Evolutionary conservation across 2,888 invertebrate genomes (phyloP).

Genomic region (Cheilosia variabilis): DNA sequence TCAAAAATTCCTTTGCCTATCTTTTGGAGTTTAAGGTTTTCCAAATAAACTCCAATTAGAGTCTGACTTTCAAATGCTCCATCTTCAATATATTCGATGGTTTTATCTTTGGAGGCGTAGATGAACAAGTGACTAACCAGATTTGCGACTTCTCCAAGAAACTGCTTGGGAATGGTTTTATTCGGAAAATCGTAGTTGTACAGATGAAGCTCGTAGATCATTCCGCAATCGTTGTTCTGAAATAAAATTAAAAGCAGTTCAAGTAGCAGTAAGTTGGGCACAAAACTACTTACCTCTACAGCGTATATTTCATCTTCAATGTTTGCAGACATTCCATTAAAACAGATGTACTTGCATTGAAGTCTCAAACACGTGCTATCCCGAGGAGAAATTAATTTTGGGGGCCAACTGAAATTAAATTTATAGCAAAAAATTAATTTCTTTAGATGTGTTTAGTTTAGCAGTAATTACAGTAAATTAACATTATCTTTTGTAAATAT

Average conservation of each 20-base stretch:
- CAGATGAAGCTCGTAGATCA: constrained; percentile 78
- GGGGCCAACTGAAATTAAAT: constrained; percentile 23
- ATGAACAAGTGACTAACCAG: constrained; percentile 76
- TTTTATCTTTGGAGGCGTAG: constrained; percentile 76
- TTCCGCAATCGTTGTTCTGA: constrained; percentile 71
- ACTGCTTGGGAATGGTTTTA: constrained; percentile 76
- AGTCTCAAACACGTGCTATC: constrained; percentile 6
- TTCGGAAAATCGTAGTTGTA: constrained; percentile 78
- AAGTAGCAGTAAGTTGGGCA: background rate
- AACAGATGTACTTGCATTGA: constrained; percentile 51
- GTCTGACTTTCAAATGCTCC: constrained; percentile 78
- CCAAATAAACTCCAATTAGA: constrained; percentile 76
- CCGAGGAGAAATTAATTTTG: background rate
- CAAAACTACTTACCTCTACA: constrained; percentile 20
- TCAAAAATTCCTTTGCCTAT: constrained; percentile 77
- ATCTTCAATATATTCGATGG: constrained; percentile 75
- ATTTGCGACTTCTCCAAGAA: constrained; percentile 77
- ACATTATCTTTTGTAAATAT: too few species aligned
- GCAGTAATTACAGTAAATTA: too few species aligned
- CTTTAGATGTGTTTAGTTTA: background rate
- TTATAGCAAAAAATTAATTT: background rate
- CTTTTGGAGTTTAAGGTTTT: constrained; percentile 76
- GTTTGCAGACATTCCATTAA: constrained; percentile 17
- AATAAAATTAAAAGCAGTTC: background rate
- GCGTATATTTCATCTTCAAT: constrained; percentile 15